A percentile compares a stretch with the other conserved stretches of the same genome.
Conservation (phyloP, 2,888 invertebrate genomes). For the Augiades crinisus region DNA sequence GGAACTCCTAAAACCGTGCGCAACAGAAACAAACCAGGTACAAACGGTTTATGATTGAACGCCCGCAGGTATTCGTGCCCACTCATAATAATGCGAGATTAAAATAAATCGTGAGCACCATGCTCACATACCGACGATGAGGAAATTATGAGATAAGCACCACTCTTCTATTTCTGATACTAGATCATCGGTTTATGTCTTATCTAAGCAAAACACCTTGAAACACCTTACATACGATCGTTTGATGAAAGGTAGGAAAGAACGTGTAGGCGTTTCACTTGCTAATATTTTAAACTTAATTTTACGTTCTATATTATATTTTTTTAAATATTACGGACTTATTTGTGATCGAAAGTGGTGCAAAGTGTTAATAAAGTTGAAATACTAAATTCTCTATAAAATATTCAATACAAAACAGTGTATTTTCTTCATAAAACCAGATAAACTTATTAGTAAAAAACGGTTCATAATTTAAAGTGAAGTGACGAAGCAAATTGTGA, state of each 20-base stretch:
- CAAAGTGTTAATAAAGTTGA: too few relatives aligned
- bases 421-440: too few relatives aligned
- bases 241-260: background rate
- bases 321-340: too few relatives aligned
- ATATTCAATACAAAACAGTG: too few relatives aligned
- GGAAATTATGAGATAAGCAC: slow-evolving; percentile 9
- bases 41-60: slow-evolving; percentile 74
- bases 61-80: slow-evolving; percentile 68
- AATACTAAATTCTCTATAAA: too few relatives aligned
- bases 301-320: too few relatives aligned
- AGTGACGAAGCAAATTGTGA: too few relatives aligned
- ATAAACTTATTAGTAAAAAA: too few relatives aligned
- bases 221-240: background rate
- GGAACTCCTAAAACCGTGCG: slow-evolving; percentile 49
- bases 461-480: too few relatives aligned
- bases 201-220: slow-evolving; percentile 8
- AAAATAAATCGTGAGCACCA: slow-evolving; percentile 61
- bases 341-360: too few relatives aligned
- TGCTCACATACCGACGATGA: slow-evolving; percentile 32
- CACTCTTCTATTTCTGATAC: slow-evolving; percentile 9
- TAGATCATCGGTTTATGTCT: slow-evolving; percentile 6
- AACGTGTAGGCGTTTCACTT: background rate
- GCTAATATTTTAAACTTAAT: too few relatives aligned
- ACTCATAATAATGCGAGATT: slow-evolving; percentile 70
- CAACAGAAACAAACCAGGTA: slow-evolving; percentile 79